Conservation (phyloP, 2,888 invertebrate genomes). For the Hylaea fasciaria region DNA sequence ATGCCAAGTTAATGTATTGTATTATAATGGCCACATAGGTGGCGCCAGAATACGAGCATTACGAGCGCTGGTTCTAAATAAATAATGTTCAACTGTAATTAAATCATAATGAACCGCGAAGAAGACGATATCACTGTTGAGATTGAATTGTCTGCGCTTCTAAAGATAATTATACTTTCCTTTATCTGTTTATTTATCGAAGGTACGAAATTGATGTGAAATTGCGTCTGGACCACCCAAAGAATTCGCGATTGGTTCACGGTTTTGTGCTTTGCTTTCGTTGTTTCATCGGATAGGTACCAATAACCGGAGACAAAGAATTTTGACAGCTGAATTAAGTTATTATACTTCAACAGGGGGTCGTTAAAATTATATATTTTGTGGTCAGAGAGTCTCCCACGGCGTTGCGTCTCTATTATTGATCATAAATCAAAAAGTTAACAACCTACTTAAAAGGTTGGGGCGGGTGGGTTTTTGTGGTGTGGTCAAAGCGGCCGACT, state of each 20-base stretch:
- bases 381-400: slow-evolving; percentile 80
- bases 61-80: slow-evolving; percentile 53
- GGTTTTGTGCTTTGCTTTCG: slow-evolving; percentile 31
- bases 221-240: slow-evolving; percentile 68
- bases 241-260: slow-evolving; percentile 51
- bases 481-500: slow-evolving; percentile 80
- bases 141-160: slow-evolving; percentile 54
- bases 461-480: slow-evolving; percentile 80
- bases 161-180: slow-evolving; percentile 49
- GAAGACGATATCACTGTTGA: slow-evolving; percentile 49
- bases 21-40: slow-evolving; percentile 46
- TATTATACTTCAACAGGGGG: slow-evolving; percentile 78
- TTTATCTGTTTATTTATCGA: slow-evolving; percentile 46
- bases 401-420: slow-evolving; percentile 84
- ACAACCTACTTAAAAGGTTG: slow-evolving; percentile 85
- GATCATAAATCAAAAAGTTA: slow-evolving; percentile 85
- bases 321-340: slow-evolving; percentile 70
- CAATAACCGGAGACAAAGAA: slow-evolving; percentile 65
- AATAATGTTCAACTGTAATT: slow-evolving; percentile 60
- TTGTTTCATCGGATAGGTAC: slow-evolving; percentile 48
- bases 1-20: slow-evolving; percentile 6
- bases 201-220: slow-evolving; percentile 50
- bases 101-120: slow-evolving; percentile 60
- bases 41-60: slow-evolving; percentile 65
- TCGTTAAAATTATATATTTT: slow-evolving; percentile 81